Evolutionary conservation across 2,797 vertebrate genomes (phyloP).

Genomic region (Perodicticus potto): DNA sequence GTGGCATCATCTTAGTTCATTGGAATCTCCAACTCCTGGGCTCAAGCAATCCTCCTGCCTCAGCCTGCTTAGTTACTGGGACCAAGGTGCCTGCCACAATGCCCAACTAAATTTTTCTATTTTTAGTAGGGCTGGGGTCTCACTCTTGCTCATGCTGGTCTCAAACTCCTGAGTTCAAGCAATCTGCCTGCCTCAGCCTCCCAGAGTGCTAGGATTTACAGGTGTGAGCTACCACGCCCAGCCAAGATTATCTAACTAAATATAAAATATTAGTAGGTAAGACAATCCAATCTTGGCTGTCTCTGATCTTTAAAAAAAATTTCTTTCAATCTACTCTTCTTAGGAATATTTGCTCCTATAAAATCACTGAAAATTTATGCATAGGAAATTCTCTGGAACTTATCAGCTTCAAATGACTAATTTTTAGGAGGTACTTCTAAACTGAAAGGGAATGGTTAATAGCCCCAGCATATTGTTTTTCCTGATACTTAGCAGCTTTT

Average conservation of each 20-base stretch:
- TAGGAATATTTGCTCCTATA: constrained; percentile 56
- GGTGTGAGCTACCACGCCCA: no score
- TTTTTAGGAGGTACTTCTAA: constrained; percentile 23
- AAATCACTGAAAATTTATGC: constrained; percentile 51
- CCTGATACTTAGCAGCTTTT: constrained; percentile 3
- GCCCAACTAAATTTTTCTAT: no score
- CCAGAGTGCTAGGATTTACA: no score
- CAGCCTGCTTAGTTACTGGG: no score
- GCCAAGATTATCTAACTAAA: constrained; percentile 52
- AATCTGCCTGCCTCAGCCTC: no score
- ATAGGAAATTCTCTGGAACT: constrained; percentile 58
- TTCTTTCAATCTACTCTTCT: constrained; percentile 34
- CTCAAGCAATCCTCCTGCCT: no score
- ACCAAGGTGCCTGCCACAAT: no score
- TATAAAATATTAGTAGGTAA: constrained; percentile 63
- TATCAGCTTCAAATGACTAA: constrained; percentile 56
- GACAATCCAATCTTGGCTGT: constrained; percentile 54
- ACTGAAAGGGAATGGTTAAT: constrained; percentile 38
- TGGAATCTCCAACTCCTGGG: no score
- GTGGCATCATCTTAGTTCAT: no score
- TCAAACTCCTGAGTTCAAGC: no score
- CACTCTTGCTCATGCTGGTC: no score
- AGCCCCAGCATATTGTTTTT: constrained; percentile 27
- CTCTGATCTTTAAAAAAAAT: constrained; percentile 61
- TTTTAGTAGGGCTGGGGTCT: no score